phyloP scores from a whole-genome alignment of 1,140 invertebrate species.

The Fopius arisanus region DNA sequence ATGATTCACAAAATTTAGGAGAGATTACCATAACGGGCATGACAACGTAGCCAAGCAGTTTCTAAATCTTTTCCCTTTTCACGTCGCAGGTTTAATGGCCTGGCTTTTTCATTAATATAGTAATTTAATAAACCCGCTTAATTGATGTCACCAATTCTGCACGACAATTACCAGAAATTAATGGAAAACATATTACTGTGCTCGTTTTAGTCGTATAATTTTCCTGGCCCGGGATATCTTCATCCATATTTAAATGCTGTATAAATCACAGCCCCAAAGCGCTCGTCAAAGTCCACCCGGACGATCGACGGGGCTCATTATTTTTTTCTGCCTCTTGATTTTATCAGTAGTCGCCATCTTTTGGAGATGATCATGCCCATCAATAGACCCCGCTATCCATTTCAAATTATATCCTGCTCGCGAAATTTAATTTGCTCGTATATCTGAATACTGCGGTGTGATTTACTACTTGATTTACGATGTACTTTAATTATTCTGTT shows the following conservation, averaged over 20 bases:
- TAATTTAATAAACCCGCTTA: too few relatives aligned
- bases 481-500: conserved; percentile 23
- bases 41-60: too few relatives aligned
- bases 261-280: conserved; percentile 49
- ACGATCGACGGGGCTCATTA: conserved; percentile 23
- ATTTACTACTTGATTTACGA: background rate
- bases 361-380: background rate
- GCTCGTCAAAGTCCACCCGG: conserved; percentile 30
- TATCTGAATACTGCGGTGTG: conserved; percentile 1
- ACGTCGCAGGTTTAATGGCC: too few relatives aligned
- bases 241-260: conserved; percentile 52
- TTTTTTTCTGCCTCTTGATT: conserved; percentile 30
- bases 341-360: conserved; percentile 17
- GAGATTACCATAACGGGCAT: too few relatives aligned
- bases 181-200: too few relatives aligned
- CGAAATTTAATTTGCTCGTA: conserved; percentile 23
- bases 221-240: conserved; percentile 52
- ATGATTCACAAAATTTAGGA: background rate
- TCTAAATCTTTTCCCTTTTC: too few relatives aligned
- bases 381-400: background rate
- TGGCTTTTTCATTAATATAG: too few relatives aligned
- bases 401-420: background rate
- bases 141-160: too few relatives aligned
- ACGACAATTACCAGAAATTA: too few relatives aligned
- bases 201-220: conserved; percentile 33